These are phyloP conservation scores for Dolichotis patagonum DNA, from an alignment of 2,113 vertebrate species.

Conservation along the genomic window DNA sequence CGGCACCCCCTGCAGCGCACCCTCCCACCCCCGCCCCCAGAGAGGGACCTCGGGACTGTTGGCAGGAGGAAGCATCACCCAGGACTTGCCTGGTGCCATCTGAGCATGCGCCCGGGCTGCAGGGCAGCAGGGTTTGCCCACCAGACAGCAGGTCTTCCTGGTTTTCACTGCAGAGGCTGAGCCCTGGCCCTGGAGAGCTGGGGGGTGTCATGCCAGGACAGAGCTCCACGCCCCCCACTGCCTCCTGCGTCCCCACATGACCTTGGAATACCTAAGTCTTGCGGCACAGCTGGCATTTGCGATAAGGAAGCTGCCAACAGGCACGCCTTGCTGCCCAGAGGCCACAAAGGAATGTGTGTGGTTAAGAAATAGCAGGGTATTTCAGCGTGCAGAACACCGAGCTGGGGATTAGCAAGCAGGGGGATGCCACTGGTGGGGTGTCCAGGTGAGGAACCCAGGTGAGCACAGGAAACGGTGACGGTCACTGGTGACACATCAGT, in stretches of 20 bases:
- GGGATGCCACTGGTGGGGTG: accelerated
- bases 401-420: background rate
- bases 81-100: background rate
- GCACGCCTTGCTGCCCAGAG: no score
- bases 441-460: no score
- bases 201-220: background rate
- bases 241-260: background rate
- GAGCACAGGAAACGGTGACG: background rate
- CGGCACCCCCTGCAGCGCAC: no score
- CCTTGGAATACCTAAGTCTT: background rate
- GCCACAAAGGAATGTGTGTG: background rate
- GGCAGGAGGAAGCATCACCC: background rate
- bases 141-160: background rate
- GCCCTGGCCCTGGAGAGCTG: background rate
- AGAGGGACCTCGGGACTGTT: background rate
- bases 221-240: accelerated
- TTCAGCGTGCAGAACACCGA: background rate
- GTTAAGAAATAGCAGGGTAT: background rate
- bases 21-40: no score
- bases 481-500: background rate
- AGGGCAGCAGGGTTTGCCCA: background rate
- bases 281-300: accelerated
- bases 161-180: background rate
- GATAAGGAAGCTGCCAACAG: no score
- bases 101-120: accelerated